Evolutionary conservation across 2,888 invertebrate species (phyloP), one percentile per base, ranked within the genome.

Genomic region (Balanococcus diminutus): DNA sequence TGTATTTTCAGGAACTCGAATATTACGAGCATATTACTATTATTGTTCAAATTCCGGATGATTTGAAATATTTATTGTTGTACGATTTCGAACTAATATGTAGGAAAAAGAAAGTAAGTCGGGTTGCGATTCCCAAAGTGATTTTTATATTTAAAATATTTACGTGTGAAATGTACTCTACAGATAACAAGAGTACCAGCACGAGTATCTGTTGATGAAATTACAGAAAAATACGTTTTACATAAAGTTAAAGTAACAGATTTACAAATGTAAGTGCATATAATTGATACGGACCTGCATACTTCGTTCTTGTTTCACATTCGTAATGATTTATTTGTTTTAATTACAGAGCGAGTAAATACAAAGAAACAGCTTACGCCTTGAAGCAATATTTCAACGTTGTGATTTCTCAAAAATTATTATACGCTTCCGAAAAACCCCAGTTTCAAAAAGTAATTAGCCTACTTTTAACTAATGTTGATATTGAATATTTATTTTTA

Each of bases 231-330:
- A 72, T 84, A 84, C 16, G 28, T 84, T 72, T 19, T 42, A 9
- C 84, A 84, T 84, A 84, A 84, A 75, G 28, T 42, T 14, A 84
- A 72, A n/a, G 28, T 72, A 4, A 72, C 72, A 32, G 84, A 84
- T 46, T 42, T 22, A 25, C 28, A 42, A 16, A 14, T 82, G 81
- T 82, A 14, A 82, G 81, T 72, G n/a, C n/a, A n/a, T n/a, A 72
- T 72, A 16, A 31, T 39, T 42, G n/a, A n/a, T n/a, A n/a, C n/a
- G n/a, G n/a, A n/a, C 14, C 14, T 81, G 19, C 16, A 22, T 39
- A 39, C n/a, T 25, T 36, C 39, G 1, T 9, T 81, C 19, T 16
- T 36, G n/a, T n/a, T n/a, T n/a, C n/a, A 36, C 36, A 36, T 36
- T n/a, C 32, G 32, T 32, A 72, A 5, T 31, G 72, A 32, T 36